Evolutionary conservation across 1,140 invertebrate species (phyloP).

Genomic region (Spodoptera frugiperda): DNA sequence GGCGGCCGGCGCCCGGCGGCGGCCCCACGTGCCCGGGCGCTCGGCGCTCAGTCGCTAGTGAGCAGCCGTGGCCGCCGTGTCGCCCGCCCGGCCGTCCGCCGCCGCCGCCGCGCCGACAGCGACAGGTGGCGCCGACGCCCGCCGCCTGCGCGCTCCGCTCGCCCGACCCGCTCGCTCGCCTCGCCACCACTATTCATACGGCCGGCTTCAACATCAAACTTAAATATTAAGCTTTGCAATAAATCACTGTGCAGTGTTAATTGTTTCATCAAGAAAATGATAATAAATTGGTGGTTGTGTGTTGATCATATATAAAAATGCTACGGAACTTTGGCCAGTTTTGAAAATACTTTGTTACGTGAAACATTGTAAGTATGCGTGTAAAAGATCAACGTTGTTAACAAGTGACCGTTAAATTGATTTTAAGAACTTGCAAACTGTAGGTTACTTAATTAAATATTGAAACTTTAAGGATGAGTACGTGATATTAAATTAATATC

Average conservation of each 20-base stretch:
- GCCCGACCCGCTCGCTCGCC: slow-evolving; percentile 52
- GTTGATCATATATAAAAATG: slow-evolving; percentile 51
- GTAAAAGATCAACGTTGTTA: slow-evolving; percentile 25
- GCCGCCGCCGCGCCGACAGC: slow-evolving; percentile 54
- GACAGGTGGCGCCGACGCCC: slow-evolving; percentile 79
- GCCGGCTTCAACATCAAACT: slow-evolving; percentile 72
- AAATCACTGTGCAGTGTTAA: slow-evolving; percentile 71
- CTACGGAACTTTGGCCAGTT: slow-evolving; percentile 49
- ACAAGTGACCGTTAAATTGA: slow-evolving; percentile 20
- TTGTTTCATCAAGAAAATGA: slow-evolving; percentile 55
- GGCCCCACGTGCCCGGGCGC: slow-evolving; percentile 76
- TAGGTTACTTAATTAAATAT: neutral
- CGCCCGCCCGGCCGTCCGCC: slow-evolving; percentile 60
- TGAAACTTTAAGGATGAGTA: neutral
- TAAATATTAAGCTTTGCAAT: slow-evolving; percentile 67
- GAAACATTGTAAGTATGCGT: slow-evolving; percentile 52
- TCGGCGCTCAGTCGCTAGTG: slow-evolving; percentile 70
- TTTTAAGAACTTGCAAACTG: slow-evolving; percentile 11
- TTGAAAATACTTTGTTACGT: slow-evolving; percentile 47
- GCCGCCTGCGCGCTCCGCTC: slow-evolving; percentile 73
- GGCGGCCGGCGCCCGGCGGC: slow-evolving; percentile 70
- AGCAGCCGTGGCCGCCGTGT: slow-evolving; percentile 63
- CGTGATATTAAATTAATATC: no score
- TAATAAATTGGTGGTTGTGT: slow-evolving; percentile 48
- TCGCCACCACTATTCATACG: slow-evolving; percentile 57